phyloP scores from a whole-genome alignment of 2,888 invertebrate genomes.

The Papilio elwesi region DNA sequence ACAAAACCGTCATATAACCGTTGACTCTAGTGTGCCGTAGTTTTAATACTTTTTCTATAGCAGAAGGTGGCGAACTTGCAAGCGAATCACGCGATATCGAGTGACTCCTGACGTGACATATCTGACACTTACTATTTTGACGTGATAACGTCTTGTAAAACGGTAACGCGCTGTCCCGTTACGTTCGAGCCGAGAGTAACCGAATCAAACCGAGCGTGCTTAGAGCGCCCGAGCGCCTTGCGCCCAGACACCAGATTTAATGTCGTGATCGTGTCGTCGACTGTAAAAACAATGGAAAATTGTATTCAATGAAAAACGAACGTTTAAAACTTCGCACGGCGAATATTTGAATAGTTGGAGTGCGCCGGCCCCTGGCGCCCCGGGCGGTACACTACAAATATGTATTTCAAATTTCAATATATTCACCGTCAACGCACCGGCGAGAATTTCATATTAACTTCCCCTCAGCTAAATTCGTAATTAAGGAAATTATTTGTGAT shows the following conservation, averaged over 20 bases:
- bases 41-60: not conserved
- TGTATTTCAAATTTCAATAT: constrained; percentile 66
- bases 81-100: too few relatives aligned
- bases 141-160: too few relatives aligned
- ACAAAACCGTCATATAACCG: not conserved
- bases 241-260: too few relatives aligned
- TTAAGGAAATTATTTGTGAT: constrained; percentile 53
- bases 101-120: too few relatives aligned
- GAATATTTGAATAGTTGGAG: constrained; percentile 66
- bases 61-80: too few relatives aligned
- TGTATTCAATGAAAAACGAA: constrained; percentile 57
- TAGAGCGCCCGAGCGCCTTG: too few relatives aligned
- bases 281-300: constrained; percentile 39
- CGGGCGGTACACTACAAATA: constrained; percentile 61
- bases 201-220: too few relatives aligned
- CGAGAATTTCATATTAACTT: constrained; percentile 56
- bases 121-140: too few relatives aligned
- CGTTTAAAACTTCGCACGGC: constrained; percentile 57
- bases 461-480: constrained; percentile 57
- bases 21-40: not conserved
- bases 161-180: too few relatives aligned
- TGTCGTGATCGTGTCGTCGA: constrained; percentile 34
- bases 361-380: constrained; percentile 52
- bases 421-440: constrained; percentile 44
- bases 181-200: too few relatives aligned